Evolutionary conservation across 2,888 invertebrate species (phyloP).

Genomic region (Agapetus fuscipes): DNA sequence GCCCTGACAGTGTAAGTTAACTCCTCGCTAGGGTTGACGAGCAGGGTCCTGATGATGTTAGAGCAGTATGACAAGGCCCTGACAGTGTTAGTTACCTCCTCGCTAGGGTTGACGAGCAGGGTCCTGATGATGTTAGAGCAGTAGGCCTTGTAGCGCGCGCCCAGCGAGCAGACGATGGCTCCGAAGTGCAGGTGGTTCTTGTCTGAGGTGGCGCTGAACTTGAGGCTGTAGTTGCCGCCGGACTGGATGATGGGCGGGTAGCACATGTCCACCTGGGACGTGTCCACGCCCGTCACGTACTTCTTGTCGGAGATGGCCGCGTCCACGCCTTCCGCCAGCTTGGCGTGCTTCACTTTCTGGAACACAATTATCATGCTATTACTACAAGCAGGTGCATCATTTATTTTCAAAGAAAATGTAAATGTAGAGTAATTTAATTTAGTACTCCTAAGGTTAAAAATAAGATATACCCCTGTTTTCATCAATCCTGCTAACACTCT

Average conservation of each 20-base stretch:
- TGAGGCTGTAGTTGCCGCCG: slow-evolving; percentile 94
- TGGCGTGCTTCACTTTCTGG: slow-evolving; percentile 92
- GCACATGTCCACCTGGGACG: slow-evolving; percentile 88
- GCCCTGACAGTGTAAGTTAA: no score
- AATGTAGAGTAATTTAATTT: no score
- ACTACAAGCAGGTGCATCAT: not conserved
- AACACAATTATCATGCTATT: slow-evolving; percentile 24
- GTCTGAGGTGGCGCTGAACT: slow-evolving; percentile 92
- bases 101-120: slow-evolving; percentile 87
- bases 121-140: slow-evolving; percentile 98
- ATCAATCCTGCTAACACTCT: no score
- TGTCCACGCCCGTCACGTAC: slow-evolving; percentile 85
- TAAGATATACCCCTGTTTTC: no score
- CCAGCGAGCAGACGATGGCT: slow-evolving; percentile 89
- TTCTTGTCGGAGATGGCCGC: slow-evolving; percentile 91
- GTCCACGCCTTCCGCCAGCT: slow-evolving; percentile 92
- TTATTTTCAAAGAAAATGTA: not conserved
- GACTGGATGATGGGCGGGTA: slow-evolving; percentile 99
- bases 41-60: slow-evolving; percentile 89
- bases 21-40: slow-evolving; percentile 83
- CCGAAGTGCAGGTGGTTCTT: slow-evolving; percentile 93
- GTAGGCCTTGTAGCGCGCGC: slow-evolving; percentile 92
- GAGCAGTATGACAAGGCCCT: slow-evolving; percentile 99
- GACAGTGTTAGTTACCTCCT: no score
- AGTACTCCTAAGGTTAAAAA: no score